Evolutionary conservation across 2,888 invertebrate species (phyloP), one percentile per base, ranked within the genome.

Genomic region (Cecidostiba fungosa): DNA sequence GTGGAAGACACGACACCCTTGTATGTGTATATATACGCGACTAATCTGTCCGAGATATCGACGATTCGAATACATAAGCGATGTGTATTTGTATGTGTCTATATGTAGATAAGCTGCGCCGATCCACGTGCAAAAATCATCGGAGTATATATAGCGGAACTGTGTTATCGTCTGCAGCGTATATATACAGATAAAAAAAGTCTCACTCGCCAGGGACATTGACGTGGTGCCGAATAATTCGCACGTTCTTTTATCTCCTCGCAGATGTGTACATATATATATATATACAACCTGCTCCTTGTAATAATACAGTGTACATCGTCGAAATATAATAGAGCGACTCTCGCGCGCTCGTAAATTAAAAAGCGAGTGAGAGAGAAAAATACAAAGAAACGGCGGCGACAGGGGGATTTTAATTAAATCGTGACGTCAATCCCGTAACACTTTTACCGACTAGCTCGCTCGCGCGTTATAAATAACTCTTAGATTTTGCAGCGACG

Each of bases 401-500:
- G 70, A 32, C n/a, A 39, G 43, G 39, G 72, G 14, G 54, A 50
- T 29, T 70, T 70, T 79, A 70, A 79, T 79, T 50, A 54, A 79
- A 54, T 70, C 14, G 59, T 81, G 84, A 84, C 84, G 84, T 84
- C 84, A 84, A 79, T 84, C 73, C 39, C 47, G 79, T 84, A 79
- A 84, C 62, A 84, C 84, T 84, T 79, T 69, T 66, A 36, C 23
- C 23, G 73, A 26, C 73, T 23, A 32, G 19, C 76, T 54, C 32
- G 26, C 23, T 70, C 26, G 62, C 62, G 32, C 36, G 23, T 72
- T 73, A 54, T 39, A 59, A 73, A 73, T 82, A 74, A 43, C 74
- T 74, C 39, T 50, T 14, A 10, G 62, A 77, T 77, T 69, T 72
- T 81, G 66, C 66, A 62, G 3, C 43, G 19, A 16, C n/a, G 66